Base-by-base conservation (phyloP, 92 coral and sea anemone genomes). In the Zoanthus sociatus region DNA sequence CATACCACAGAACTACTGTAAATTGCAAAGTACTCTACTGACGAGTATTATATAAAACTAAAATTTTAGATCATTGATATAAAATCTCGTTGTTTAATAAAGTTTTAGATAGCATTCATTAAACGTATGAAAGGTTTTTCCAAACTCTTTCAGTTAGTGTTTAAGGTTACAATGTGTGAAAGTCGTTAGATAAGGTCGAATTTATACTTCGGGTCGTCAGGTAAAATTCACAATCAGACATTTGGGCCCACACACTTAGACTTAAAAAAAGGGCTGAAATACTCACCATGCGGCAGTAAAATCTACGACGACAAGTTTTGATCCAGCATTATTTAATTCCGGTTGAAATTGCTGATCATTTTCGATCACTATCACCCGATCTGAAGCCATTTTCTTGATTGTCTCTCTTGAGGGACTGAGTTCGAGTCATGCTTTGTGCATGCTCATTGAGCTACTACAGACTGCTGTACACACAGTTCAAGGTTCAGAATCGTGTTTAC, bases 211-310 rank as follows among this genome's bases (percentile, higher is more conserved):
- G 1, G 64, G 20, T 16, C 64, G n/a, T 58, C 11, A 1, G 11
- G 58, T 53, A 10, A 6, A 58, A 11, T 58, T 13, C 64, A 11
- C 15, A 11, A 15, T 18, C 42, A 50, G 30, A 20, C 32, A 63
- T n/a, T 58, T 58, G 69, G 21, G 30, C 26, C 7, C 7, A 21
- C 69, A 63, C 8, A 1, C 37, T 45, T 37, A 7, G 14, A 9
- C 78, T 8, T 1, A 26, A 33, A 17, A 6, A 11, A 58, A 61
- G 66, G 13, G 30, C 48, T 75, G 16, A 20, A 64, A 21, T 16
- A 91, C 97, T 72, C 14, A 97, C 99, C 99, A 95, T 26, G 92
- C 83, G 50, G 99, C 98, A 75, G 93, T 92, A 46, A 97, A 97
- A 90, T 97, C 96, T 7, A 92, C 98, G 60, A 97, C 95, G 8